A percentile compares a stretch with the other conserved stretches of the same genome.
phyloP scores from a whole-genome alignment of 2,888 invertebrate genomes.

The Amaurobius ferox region DNA sequence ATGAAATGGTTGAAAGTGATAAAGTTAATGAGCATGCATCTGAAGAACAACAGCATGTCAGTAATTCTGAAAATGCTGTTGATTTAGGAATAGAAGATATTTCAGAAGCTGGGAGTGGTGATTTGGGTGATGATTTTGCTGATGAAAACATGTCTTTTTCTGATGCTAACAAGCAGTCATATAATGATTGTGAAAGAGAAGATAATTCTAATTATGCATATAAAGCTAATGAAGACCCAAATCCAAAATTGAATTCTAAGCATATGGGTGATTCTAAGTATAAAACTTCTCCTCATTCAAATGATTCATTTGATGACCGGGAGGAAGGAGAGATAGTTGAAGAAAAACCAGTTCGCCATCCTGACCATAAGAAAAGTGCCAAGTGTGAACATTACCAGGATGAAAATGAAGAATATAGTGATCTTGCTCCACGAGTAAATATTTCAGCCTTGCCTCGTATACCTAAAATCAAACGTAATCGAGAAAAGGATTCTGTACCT shows the following conservation, averaged over 20 bases:
- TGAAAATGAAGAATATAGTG: slow-evolving; percentile 75
- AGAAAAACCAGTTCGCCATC: slow-evolving; percentile 75
- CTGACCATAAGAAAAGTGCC: slow-evolving; percentile 32
- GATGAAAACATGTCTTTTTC: slow-evolving; percentile 26
- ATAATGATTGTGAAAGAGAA: slow-evolving; percentile 73
- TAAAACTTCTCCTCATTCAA: slow-evolving; percentile 22
- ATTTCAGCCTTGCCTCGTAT: slow-evolving; percentile 76
- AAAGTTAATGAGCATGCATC: not conserved
- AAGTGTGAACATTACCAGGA: slow-evolving; percentile 65
- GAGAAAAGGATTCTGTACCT: slow-evolving; percentile 49
- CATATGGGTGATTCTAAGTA: slow-evolving; percentile 9
- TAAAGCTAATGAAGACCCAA: not conserved
- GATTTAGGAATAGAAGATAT: slow-evolving; percentile 67
- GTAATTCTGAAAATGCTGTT: slow-evolving; percentile 3
- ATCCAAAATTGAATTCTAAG: not conserved
- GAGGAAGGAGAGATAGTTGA: slow-evolving; percentile 83
- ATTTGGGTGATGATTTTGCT: slow-evolving; percentile 32
- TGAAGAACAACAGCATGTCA: not conserved
- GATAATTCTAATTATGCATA: not conserved
- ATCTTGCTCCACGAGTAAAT: slow-evolving; percentile 73
- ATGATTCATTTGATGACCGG: slow-evolving; percentile 75
- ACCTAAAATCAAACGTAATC: slow-evolving; percentile 75
- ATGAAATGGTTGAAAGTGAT: not conserved
- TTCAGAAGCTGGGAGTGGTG: slow-evolving; percentile 67
- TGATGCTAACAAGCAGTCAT: slow-evolving; percentile 27